phyloP scores from a whole-genome alignment of 53 echinoderm and acorn worm genomes.

The Crossaster papposus region DNA sequence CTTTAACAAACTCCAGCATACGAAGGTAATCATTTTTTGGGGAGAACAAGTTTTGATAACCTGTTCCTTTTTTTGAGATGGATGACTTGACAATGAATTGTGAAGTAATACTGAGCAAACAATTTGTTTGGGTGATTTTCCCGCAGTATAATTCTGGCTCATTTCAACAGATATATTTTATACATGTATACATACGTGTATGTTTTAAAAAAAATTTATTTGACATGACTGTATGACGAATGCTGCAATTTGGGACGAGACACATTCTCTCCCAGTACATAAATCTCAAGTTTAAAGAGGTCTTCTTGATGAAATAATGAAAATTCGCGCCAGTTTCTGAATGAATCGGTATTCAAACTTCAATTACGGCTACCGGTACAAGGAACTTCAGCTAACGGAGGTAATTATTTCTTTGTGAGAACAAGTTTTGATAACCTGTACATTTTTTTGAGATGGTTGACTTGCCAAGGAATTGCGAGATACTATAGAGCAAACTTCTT shows the following conservation, averaged over 20 bases:
- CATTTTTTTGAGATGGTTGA: neutral
- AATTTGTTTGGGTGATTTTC: neutral
- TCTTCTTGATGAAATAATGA: neutral
- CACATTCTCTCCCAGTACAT: neutral
- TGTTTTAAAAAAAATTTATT: neutral
- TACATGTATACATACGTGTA: neutral
- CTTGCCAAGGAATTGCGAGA: neutral
- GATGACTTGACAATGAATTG: neutral
- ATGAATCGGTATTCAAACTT: conserved; percentile 8
- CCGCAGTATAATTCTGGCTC: neutral
- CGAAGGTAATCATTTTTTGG: neutral
- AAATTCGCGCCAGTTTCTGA: neutral
- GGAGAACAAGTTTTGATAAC: conserved; percentile 9
- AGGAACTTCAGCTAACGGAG: too few relatives aligned
- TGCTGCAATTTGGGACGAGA: neutral
- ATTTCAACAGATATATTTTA: neutral
- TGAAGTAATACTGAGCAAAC: neutral
- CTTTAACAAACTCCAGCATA: neutral
- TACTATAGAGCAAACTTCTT: neutral
- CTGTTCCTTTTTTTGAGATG: neutral
- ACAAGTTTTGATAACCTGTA: conserved; percentile 11
- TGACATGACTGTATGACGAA: neutral
- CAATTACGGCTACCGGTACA: neutral
- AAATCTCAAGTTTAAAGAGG: neutral
- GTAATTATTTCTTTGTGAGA: neutral